Evolutionary conservation across 2,113 vertebrate species (phyloP), one percentile per base, ranked within the genome.

Genomic region (Astur gentilis): DNA sequence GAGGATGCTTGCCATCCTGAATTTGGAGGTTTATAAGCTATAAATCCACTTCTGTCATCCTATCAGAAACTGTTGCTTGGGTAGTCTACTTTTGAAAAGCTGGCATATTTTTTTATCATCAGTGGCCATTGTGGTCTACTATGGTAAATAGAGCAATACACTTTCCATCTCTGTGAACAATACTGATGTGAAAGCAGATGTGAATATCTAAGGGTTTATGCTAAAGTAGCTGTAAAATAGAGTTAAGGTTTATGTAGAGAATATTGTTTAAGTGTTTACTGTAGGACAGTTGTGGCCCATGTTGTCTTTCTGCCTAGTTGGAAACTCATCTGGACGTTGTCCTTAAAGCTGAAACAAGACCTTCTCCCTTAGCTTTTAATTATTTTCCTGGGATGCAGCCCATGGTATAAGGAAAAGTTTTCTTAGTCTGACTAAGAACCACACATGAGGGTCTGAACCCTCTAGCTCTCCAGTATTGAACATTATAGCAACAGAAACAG

Each of bases 381-480:
- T 4, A 20, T 79, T 86, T 75, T 54, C 7, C 38, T 72, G 6
- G 10, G 2, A 50, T 20, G 25, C 5, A 58, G 13, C 2, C 29
- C 11, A 29, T 17, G 2, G 6, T 4, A 65, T 11, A 6, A 66
- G 3, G 19, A 86, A 80, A 52, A 40, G 7, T 11, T 83, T 69
- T 72, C 25, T 49, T 67, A 61, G 5, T 6, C 31, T 49, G 16
- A 2, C 13, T 52, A 52, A 89, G 29, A 52, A 25, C 2, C 10
- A 8, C 2, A 36, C 1, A 2, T 45, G 42, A 47, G 7, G 2
- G 2, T 44, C 34, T 57, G 31, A 89, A 49, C 2, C 1, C 13
- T 54, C 31, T 70, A 31, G 7, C 8, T 7, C 8, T 61, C 6
- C 12, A 21, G 5, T 34, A n/a, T 1, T 23, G 9, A 23, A 7